These are phyloP conservation scores for Brachyhypopomus occidentalis DNA, from an alignment of 2,113 vertebrate genomes.

Conservation along the genomic window DNA sequence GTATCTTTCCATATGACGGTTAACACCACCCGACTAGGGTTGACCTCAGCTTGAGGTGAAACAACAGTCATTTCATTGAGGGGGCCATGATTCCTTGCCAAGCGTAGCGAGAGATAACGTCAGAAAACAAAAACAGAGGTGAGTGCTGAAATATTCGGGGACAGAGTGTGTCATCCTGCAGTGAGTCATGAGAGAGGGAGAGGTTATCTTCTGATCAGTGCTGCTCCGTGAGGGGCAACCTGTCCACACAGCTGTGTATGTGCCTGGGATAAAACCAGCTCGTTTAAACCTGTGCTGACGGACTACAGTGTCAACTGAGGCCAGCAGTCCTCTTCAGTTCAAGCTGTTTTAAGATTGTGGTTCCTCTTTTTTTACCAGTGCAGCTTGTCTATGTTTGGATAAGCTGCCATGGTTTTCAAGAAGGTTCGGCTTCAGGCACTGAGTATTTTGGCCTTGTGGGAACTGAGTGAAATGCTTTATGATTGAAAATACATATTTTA, in stretches of 20 bases:
- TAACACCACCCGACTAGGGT: neutral
- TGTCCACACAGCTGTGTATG: conserved; percentile 13
- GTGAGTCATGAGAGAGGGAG: conserved; percentile 3
- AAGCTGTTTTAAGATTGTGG: neutral
- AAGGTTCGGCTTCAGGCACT: too few relatives aligned
- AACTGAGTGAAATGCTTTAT: neutral
- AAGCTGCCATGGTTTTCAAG: too few relatives aligned
- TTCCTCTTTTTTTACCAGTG: too few relatives aligned
- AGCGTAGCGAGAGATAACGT: conserved; percentile 16
- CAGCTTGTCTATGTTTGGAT: too few relatives aligned
- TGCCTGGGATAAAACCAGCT: neutral
- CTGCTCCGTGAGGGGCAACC: conserved; percentile 18
- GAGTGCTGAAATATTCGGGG: conserved; percentile 31
- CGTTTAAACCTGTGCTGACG: neutral
- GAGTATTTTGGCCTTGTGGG: neutral
- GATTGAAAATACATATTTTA: neutral
- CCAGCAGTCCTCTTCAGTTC: neutral
- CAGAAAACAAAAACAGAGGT: conserved; percentile 44
- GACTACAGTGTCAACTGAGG: neutral
- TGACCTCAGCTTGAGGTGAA: conserved; percentile 28
- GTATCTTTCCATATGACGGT: conserved; percentile 26
- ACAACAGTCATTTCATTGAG: conserved; percentile 18
- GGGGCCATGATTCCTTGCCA: conserved; percentile 11
- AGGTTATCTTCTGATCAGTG: conserved; percentile 26
- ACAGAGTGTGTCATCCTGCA: conserved; percentile 26